Evolutionary conservation across 2,888 invertebrate genomes (phyloP), one percentile per base, ranked within the genome.

Genomic region (Orthosia gothica): DNA sequence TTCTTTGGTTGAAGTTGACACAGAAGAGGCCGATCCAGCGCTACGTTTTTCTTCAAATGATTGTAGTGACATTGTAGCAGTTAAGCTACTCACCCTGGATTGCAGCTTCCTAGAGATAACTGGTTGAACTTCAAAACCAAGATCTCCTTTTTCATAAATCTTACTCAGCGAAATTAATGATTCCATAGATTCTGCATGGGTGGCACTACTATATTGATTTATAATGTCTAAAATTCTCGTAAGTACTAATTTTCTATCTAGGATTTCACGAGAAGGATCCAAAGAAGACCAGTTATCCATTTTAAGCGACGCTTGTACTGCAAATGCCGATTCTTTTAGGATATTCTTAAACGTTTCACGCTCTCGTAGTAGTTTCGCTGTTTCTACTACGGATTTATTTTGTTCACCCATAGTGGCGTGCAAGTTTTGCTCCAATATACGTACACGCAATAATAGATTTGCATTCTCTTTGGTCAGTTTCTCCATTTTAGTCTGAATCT

Each of bases 81-180:
- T 18, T 11, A 45, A 16, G 18, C 32, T 54, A 57, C n/a, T 26
- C 2, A 2, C 15, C 9, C 49, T 59, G 12, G 32, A 11, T 11
- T 49, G 20, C 0, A 72, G 40, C 57, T n/a, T 81, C 23, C 11
- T 73, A 18, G 50, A n/a, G 13, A 40, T 5, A 23, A 9, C 23
- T 16, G 89, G 80, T 86, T 97, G 97, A 0, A 97, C 97, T 78
- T 97, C 94, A 83, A 98, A 97, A 11, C 98, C 98, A 76, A 98
- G 96, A 90, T 97, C 97, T 16, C 98, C 98, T 79, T 97, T 97
- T 47, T 96, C 94, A 87, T 98, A 98, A 15, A 97, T 94, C n/a
- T 96, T 96, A 1, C 93, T 94, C 18, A 97, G 88, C 0, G 97
- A 97, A 40, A 96, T 94, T 54, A 96, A 88, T 49, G 97, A 96